Base-by-base conservation (phyloP, 1,140 invertebrate genomes). In the Drosophila jambulina region DNA sequence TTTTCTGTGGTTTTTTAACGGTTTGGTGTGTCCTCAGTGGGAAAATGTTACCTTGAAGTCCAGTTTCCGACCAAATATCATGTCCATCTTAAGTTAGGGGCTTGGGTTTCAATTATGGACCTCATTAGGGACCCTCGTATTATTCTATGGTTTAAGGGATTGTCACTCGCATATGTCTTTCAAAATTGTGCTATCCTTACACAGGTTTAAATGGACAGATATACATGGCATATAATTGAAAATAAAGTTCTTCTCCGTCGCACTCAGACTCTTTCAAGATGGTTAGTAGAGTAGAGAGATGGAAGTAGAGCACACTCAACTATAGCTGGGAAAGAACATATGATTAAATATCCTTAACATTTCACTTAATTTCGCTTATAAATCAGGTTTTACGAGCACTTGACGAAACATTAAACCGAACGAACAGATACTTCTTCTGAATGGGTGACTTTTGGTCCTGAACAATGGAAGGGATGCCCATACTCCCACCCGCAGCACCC, bases 71-170 rank as follows among this genome's bases (percentile, higher is more conserved):
- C 43, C n/a, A 10, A 46, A 36, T 23, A 43, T 32, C 32, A 34
- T 40, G 27, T 29, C 17, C 21, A 25, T 46, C 25, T 36, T 15
- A 43, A 27, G 29, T 23, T 34, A 36, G 49, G 1, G 25, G 43
- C 59, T 38, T 60, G 29, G 54, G 43, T 43, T 69, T 63, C 48
- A 76, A 86, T 86, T 86, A 72, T 70, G 61, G 46, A 19, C 54
- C 42, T 21, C 38, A 69, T 70, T 71, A 58, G 75, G 80, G 34
- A 42, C 12, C 9, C 2, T 43, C 8, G 36, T 51, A 4, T 40
- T 45, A 48, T 48, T 9, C 4, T 2, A 27, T 27, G 7, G 1
- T 0, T 27, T 4, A 27, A 27, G 12, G 43, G 6, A 46, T 15
- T 45, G 21, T 21, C 10, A 21, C 42, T 43, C 9, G n/a, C 5